These are phyloP conservation scores for Eulithis prunata DNA, from an alignment of 2,888 invertebrate genomes.

Conservation along the genomic window DNA sequence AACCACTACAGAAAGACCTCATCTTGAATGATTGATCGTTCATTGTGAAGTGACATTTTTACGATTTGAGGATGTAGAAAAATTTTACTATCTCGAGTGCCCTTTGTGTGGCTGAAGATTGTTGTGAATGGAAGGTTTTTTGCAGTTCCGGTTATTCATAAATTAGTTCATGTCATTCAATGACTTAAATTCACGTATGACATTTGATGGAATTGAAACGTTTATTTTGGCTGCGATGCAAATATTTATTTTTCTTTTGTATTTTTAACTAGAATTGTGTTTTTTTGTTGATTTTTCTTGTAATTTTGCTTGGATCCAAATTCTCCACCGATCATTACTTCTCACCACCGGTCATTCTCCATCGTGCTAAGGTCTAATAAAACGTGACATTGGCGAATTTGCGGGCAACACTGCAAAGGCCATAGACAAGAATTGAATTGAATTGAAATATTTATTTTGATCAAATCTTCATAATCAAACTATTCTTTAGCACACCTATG, in stretches of 20 bases:
- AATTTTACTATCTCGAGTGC: slow-evolving; percentile 63
- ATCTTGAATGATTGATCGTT: slow-evolving; percentile 78
- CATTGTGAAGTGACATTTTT: slow-evolving; percentile 74
- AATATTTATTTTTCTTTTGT: background rate
- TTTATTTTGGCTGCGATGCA: slow-evolving; percentile 7
- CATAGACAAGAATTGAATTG: too few relatives aligned
- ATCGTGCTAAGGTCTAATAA: too few relatives aligned
- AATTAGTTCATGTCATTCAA: slow-evolving; percentile 58
- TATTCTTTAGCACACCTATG: too few relatives aligned
- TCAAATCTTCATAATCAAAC: background rate
- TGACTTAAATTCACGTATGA: slow-evolving; percentile 15
- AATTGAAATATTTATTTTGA: background rate
- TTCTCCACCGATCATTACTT: too few relatives aligned
- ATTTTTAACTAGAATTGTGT: too few relatives aligned
- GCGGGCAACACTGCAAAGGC: too few relatives aligned
- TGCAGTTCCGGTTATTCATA: slow-evolving; percentile 76
- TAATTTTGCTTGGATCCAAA: too few relatives aligned
- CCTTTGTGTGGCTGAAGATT: slow-evolving; percentile 61
- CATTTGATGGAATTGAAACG: slow-evolving; percentile 18
- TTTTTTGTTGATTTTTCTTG: too few relatives aligned
- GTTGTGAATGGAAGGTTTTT: slow-evolving; percentile 65
- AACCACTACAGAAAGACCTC: slow-evolving; percentile 56
- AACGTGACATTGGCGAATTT: too few relatives aligned
- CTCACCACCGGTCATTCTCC: too few relatives aligned
- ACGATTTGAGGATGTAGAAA: slow-evolving; percentile 69